Evolutionary conservation across 2,888 invertebrate species (phyloP), one percentile per base, ranked within the genome.

Genomic region (Trissonchulus sp.): DNA sequence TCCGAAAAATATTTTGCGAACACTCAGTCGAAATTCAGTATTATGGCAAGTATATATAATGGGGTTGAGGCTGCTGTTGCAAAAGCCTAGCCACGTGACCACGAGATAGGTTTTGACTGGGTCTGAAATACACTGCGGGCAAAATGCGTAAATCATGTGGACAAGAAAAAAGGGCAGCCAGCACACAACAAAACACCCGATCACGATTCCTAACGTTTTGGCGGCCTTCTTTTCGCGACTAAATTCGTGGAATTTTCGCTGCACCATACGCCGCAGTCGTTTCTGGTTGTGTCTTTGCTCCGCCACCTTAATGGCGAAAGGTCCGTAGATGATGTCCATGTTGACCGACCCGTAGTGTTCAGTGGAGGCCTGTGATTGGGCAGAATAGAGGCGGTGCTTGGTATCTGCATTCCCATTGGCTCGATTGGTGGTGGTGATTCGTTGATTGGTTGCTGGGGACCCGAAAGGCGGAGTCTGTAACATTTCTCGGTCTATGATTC

Each of bases 131-230:
- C 68, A 34, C 8, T 65, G 8, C 18, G 8, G 33, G n/a, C 68
- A 65, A 28, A 34, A 18, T 8, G 33, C 68, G n/a, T 15, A 34
- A 8, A 28, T 65, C 8, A 65, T n/a, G 68, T 65, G 31, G n/a
- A 65, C 68, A 8, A 65, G 33, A 65, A 65, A 65, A 65, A 65
- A 65, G 8, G 68, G 68, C 8, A 34, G 18, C 68, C 68, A 65
- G n/a, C 68, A 65, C 8, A 28, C 68, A 30, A 65, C 28, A 65
- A 65, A 65, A n/a, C 68, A 65, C 8, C 95, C 95, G 91, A 96
- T 94, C 81, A 96, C 95, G 84, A 96, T 95, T 71, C 95, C 96
- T 80, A 97, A 87, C 8, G 96, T 97, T 86, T 96, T 96, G 1
- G 97, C 97, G 8, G 97, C 97, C 85, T 97, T 97, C 85, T 95